Percentiles rank a stretch among this genome's conserved stretches.
These are phyloP conservation scores for Peromyscus leucopus DNA, from an alignment of 2,113 vertebrate species.

Conservation along the genomic window DNA sequence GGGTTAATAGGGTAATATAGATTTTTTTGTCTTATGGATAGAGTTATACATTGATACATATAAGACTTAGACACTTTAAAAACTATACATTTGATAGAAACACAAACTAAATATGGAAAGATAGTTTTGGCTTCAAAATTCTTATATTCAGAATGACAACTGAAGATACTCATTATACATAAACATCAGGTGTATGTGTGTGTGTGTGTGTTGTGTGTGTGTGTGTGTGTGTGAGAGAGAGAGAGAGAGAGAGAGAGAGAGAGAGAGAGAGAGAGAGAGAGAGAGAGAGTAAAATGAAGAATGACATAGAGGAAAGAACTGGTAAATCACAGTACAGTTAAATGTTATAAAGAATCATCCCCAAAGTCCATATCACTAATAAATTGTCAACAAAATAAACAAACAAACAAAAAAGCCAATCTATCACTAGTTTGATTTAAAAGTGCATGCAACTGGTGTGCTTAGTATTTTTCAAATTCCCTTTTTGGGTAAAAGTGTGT, in stretches of 20 bases:
- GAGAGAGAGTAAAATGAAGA: background rate
- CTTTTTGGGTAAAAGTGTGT: background rate
- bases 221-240: background rate
- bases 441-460: background rate
- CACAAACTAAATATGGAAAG: background rate
- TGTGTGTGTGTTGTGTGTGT: background rate
- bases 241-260: too few species aligned
- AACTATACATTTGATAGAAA: background rate
- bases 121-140: background rate
- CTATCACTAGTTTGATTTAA: background rate
- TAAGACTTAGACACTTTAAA: background rate
- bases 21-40: background rate
- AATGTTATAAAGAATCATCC: background rate
- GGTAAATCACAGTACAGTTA: background rate
- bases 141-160: background rate
- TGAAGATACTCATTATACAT: background rate
- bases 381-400: background rate
- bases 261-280: too few species aligned
- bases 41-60: background rate
- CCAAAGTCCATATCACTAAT: background rate
- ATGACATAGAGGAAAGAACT: background rate
- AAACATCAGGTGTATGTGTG: background rate
- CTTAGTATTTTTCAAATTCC: background rate
- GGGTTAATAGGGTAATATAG: background rate
- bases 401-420: background rate